Evolutionary conservation across 2,797 vertebrate species (phyloP).

Genomic region (Pseudotriccus pelzelni): DNA sequence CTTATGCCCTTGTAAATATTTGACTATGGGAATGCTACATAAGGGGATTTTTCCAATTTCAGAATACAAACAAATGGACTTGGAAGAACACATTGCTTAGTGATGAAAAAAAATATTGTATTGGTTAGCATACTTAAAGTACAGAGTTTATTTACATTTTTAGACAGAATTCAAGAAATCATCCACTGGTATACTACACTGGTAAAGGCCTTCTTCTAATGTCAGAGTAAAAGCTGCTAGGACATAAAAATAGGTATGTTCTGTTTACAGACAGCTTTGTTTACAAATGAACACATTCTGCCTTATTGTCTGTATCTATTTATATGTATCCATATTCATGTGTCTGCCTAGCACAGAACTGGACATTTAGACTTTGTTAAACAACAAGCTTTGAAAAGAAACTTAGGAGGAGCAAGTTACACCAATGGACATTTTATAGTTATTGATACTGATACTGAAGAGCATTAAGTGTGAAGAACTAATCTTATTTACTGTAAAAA

Average conservation of each 20-base stretch:
- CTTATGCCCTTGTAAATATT: constrained; percentile 56
- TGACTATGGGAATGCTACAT: neutral
- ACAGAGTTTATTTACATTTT: neutral
- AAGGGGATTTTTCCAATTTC: constrained; percentile 16
- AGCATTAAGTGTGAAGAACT: neutral
- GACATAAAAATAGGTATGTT: neutral
- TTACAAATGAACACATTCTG: neutral
- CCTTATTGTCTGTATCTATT: neutral
- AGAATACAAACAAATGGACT: neutral
- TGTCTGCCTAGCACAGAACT: neutral
- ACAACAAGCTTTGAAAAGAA: neutral
- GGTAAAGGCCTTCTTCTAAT: neutral
- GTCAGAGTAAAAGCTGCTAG: neutral
- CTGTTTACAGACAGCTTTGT: neutral
- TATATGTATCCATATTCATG: neutral
- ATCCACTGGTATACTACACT: neutral
- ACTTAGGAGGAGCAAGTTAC: neutral
- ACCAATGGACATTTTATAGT: neutral
- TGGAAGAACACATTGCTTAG: neutral
- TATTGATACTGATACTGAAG: neutral
- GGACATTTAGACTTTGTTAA: neutral
- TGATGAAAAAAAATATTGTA: neutral
- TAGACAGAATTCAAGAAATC: neutral
- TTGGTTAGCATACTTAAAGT: neutral
- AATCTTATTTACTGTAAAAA: neutral